Percentiles rank a stretch among this genome's conserved stretches.
Evolutionary conservation across 23 tunicate species (phyloP).

Genomic region (Ciona savignyi): DNA sequence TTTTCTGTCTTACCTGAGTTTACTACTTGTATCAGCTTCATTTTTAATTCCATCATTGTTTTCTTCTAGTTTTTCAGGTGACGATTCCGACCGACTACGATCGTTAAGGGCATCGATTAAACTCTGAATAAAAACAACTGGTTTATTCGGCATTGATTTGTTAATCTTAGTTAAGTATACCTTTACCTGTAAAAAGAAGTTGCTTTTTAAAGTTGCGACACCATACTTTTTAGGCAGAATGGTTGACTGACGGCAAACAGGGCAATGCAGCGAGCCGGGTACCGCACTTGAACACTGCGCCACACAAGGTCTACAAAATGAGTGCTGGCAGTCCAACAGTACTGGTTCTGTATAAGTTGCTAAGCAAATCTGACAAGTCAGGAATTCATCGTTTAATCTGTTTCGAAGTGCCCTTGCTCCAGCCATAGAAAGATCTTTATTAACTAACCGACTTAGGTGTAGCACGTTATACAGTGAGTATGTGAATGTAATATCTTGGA

Average conservation of each 20-base stretch:
- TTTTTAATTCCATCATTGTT: no score
- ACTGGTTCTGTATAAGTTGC: conserved; percentile 33
- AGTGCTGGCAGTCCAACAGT: conserved; percentile 36
- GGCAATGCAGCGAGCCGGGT: conserved; percentile 32
- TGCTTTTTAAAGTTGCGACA: conserved; percentile 17
- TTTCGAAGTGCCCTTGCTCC: conserved; percentile 34
- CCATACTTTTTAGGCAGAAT: conserved; percentile 29
- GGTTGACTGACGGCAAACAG: conserved; percentile 35
- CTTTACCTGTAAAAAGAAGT: conserved; percentile 50
- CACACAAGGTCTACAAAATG: conserved; percentile 35
- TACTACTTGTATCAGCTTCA: not conserved
- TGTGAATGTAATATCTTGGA: not conserved
- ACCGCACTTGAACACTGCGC: conserved; percentile 19
- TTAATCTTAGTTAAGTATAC: no score
- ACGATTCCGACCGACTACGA: conserved; percentile 15
- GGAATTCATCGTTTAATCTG: conserved; percentile 43
- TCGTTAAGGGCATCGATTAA: conserved; percentile 31
- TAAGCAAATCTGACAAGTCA: conserved; percentile 44
- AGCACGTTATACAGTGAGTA: no score
- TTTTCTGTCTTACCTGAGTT: not conserved
- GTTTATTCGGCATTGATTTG: no score
- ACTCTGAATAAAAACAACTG: conserved; percentile 26
- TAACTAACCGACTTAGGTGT: no score
- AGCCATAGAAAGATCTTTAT: conserved; percentile 1
- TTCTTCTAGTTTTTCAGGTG: conserved; percentile 6